These are phyloP conservation scores for Trachelipus rathkii DNA, from an alignment of 1,140 invertebrate genomes.

Conservation along the genomic window DNA sequence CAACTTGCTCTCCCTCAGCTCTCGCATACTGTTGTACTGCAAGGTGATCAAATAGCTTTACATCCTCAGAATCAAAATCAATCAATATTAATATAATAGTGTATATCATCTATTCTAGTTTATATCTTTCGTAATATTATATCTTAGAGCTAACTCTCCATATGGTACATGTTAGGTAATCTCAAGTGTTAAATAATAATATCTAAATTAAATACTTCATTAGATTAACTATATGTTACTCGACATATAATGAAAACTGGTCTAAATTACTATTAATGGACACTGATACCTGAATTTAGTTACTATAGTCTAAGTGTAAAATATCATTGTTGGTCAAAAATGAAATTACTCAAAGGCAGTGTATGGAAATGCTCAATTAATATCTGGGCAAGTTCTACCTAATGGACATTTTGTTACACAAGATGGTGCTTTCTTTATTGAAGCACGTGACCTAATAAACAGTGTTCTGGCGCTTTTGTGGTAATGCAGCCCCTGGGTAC, in stretches of 20 bases:
- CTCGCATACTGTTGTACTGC: constrained; percentile 14
- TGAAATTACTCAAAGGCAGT: neutral
- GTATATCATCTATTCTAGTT: neutral
- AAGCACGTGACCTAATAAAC: constrained; percentile 35
- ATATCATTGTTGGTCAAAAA: neutral
- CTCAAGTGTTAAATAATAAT: constrained; percentile 18
- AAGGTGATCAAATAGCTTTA: constrained; percentile 4
- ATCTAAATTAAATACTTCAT: no score
- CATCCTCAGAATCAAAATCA: neutral
- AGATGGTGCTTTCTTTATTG: constrained; percentile 39
- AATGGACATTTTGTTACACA: constrained; percentile 35
- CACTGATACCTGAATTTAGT: no score
- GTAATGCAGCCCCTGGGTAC: constrained; percentile 34
- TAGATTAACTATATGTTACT: no score
- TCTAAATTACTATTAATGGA: no score
- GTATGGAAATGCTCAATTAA: neutral
- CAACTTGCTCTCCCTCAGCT: constrained; percentile 34
- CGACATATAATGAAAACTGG: no score
- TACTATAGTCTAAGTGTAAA: constrained; percentile 1
- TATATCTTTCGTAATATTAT: neutral
- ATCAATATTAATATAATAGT: neutral
- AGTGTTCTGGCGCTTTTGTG: constrained; percentile 33
- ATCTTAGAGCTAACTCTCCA: no score
- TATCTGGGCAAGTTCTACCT: constrained; percentile 16
- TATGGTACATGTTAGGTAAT: constrained; percentile 26